Conservation (phyloP, 1,140 invertebrate genomes). For the Hirudo medicinalis region DNA sequence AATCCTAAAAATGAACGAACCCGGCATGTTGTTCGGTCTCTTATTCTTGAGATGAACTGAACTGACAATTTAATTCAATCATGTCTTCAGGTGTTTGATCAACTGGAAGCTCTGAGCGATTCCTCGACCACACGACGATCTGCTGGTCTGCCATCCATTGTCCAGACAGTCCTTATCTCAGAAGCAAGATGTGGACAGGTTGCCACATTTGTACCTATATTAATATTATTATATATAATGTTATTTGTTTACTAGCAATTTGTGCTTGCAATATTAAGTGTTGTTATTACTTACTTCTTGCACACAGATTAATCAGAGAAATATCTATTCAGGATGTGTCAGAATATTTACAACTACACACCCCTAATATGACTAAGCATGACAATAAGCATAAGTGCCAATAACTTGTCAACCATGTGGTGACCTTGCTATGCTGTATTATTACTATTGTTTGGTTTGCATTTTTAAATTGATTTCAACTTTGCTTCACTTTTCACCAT, state of each 20-base stretch:
- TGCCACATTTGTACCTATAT: slow-evolving; percentile 15
- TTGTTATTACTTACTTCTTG: no score
- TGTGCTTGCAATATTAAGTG: no score
- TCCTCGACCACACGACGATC: slow-evolving; percentile 54
- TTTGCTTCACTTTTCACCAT: not conserved
- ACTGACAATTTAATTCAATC: slow-evolving; percentile 22
- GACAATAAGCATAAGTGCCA: no score
- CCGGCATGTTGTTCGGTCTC: not conserved
- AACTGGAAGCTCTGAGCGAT: slow-evolving; percentile 25
- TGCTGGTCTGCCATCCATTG: slow-evolving; percentile 61
- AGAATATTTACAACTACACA: no score
- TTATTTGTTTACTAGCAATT: no score
- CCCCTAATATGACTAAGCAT: no score
- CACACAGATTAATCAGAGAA: no score
- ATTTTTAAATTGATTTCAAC: not conserved
- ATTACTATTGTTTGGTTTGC: no score
- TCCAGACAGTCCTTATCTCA: slow-evolving; percentile 56
- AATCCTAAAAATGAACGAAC: not conserved
- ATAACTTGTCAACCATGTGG: no score
- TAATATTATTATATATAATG: no score
- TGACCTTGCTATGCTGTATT: no score
- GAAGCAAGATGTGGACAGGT: slow-evolving; percentile 47
- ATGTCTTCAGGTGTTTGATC: slow-evolving; percentile 20
- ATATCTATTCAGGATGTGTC: no score
- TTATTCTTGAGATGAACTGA: slow-evolving; percentile 12